Evolutionary conservation across 2,888 invertebrate genomes (phyloP), one percentile per base, ranked within the genome.

Genomic region (Melinaea marsaeus): DNA sequence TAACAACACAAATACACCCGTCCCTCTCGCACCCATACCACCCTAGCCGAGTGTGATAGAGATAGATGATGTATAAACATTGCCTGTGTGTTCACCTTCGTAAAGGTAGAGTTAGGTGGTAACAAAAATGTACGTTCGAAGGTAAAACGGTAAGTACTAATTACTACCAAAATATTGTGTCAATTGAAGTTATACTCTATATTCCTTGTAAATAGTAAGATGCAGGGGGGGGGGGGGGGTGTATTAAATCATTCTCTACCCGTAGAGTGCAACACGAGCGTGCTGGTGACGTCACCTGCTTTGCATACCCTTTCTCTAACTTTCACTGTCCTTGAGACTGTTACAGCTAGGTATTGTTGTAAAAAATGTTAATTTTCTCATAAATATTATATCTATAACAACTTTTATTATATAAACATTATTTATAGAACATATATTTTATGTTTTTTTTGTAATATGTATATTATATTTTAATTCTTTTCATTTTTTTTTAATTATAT

Each of bases 101-200:
- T 76, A 76, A 80, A 86, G 86, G 86, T 83, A 84, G 80, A 81
- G 81, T 86, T 78, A 83, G 86, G 85, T 84, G 88, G 85, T 90
- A 88, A 90, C 88, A 77, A 89, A 89, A 88, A 88, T 83, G 89
- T 90, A 90, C 78, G 78, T 79, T 85, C 77, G 88, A 89, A 89
- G 88, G 89, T 83, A 84, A 72, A 76, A 72, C 77, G 60, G 60
- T 62, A 80, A 74, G 77, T 80, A 81, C 81, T 86, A 86, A 85
- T 85, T 82, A 66, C 56, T n/a, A 51, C 9, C 32, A 32, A 32
- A 7, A 32, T 6, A 51, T 11, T 6, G 9, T 51, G 7, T 51
- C 22, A 22, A 51, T 32, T 51, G 2, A 32, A 51, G 13, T n/a
- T 22, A 4, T 9, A 22, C 22, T 22, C 22, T 22, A 22, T 22